Conservation (phyloP, 2,113 vertebrate genomes). For the Mionectes macconnelli region DNA sequence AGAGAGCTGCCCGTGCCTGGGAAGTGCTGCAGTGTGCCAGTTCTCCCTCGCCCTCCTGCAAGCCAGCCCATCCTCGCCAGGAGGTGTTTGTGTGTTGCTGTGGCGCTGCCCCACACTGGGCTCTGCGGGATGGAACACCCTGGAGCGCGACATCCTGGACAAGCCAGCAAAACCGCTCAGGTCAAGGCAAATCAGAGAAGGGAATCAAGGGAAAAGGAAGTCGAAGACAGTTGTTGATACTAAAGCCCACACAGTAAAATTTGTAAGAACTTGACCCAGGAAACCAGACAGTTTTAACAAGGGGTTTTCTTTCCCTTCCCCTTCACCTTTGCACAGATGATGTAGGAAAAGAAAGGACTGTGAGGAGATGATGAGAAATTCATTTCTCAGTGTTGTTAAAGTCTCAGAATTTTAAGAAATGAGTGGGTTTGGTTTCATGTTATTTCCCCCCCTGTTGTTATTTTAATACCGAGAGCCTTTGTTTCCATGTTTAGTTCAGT, state of each 20-base stretch:
- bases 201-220: neutral
- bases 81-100: neutral
- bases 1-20: neutral
- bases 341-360: neutral
- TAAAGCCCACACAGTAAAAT: constrained; percentile 16
- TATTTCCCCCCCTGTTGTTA: neutral
- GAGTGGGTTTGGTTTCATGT: neutral
- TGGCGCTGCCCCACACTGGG: accelerated
- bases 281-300: neutral
- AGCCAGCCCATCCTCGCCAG: neutral
- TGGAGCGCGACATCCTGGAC: neutral
- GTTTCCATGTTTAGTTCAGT: neutral
- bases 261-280: neutral
- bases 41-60: neutral
- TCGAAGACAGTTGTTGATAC: constrained; percentile 9
- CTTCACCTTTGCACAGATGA: neutral
- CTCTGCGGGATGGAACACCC: constrained; percentile 7
- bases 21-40: neutral
- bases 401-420: neutral
- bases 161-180: neutral
- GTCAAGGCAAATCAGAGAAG: constrained; percentile 4
- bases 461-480: neutral
- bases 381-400: neutral
- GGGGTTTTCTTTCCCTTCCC: neutral
- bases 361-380: neutral